phyloP scores from a whole-genome alignment of 1,140 invertebrate species.

The Linepithema humile region DNA sequence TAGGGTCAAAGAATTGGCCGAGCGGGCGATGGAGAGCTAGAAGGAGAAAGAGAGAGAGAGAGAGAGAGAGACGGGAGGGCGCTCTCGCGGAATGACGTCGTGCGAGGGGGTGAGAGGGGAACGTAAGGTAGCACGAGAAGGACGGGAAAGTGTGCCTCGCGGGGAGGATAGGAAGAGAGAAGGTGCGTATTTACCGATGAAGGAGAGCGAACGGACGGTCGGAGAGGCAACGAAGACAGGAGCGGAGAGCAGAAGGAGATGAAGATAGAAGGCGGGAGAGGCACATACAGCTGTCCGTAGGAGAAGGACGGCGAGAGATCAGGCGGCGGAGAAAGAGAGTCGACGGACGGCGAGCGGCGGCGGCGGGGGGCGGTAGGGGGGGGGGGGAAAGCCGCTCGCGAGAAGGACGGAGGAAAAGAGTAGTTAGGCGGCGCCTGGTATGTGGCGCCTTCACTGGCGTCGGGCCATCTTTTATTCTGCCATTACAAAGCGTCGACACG shows the following conservation, averaged over 20 bases:
- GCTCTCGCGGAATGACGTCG: conserved; percentile 32
- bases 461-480: conserved; percentile 80
- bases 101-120: neutral
- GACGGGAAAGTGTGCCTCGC: neutral
- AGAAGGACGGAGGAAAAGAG: conserved; percentile 57
- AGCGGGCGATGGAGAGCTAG: neutral
- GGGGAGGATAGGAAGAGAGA: neutral
- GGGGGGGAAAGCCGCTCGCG: conserved; percentile 1
- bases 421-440: conserved; percentile 81
- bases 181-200: conserved; percentile 18
- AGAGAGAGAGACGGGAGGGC: conserved; percentile 16
- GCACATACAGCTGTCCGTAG: neutral
- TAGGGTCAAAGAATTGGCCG: conserved; percentile 59
- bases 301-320: conserved; percentile 8
- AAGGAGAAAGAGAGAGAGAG: conserved; percentile 2
- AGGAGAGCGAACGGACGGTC: conserved; percentile 33
- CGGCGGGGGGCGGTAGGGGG: conserved; percentile 14
- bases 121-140: conserved; percentile 32
- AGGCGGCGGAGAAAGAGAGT: neutral
- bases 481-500: conserved; percentile 78
- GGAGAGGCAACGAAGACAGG: conserved; percentile 19
- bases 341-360: conserved; percentile 2
- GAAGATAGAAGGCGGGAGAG: conserved; percentile 17
- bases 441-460: conserved; percentile 82
- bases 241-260: neutral